Evolutionary conservation across 2,888 invertebrate species (phyloP).

Genomic region (Parnassius mnemosyne): DNA sequence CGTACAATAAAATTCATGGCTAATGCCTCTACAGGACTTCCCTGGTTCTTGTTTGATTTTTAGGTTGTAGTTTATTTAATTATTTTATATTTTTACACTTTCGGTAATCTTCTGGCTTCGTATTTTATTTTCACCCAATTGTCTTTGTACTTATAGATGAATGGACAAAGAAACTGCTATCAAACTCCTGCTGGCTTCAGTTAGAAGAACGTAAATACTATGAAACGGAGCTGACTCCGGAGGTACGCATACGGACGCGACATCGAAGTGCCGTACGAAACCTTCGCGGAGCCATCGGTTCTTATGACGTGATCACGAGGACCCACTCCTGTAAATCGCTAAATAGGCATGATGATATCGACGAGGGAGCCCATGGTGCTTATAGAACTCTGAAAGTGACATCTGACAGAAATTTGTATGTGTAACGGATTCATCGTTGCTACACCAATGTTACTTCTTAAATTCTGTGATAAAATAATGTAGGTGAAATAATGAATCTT

Average conservation of each 20-base stretch:
- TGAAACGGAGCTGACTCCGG: slow-evolving; percentile 67
- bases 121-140: no score
- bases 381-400: slow-evolving; percentile 63
- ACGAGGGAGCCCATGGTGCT: slow-evolving; percentile 63
- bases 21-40: no score
- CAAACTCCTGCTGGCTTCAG: slow-evolving; percentile 85
- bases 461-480: not conserved
- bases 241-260: slow-evolving; percentile 42
- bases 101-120: no score
- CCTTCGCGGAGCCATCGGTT: slow-evolving; percentile 51
- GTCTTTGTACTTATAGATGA: slow-evolving; percentile 64
- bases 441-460: not conserved
- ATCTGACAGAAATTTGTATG: slow-evolving; percentile 47
- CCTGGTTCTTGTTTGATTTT: no score
- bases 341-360: slow-evolving; percentile 57
- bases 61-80: no score
- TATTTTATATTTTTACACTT: no score
- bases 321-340: slow-evolving; percentile 66
- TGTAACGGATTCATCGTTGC: slow-evolving; percentile 31
- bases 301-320: slow-evolving; percentile 66
- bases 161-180: slow-evolving; percentile 86
- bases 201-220: slow-evolving; percentile 80
- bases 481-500: not conserved
- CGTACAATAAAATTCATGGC: no score
- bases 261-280: slow-evolving; percentile 56